Conservation (phyloP, 2,113 vertebrate species). For the Oxyura jamaicensis region DNA sequence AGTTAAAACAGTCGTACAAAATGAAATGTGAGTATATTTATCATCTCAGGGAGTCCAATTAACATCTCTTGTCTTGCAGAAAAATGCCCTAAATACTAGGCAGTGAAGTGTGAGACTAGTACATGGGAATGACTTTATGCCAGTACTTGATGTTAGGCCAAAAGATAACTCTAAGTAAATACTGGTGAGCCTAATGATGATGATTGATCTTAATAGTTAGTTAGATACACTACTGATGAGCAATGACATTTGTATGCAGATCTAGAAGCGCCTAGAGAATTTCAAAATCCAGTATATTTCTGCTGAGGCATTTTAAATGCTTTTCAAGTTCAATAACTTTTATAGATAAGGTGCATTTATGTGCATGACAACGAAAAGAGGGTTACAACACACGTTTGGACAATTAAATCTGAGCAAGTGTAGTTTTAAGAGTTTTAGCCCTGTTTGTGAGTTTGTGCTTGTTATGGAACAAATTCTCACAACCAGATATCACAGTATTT, state of each 20-base stretch:
- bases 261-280: not conserved
- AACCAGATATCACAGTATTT: not conserved
- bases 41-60: not conserved
- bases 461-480: not conserved
- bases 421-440: not conserved
- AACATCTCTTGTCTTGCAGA: not conserved
- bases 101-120: not conserved
- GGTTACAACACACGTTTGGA: not conserved
- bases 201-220: not conserved
- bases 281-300: not conserved
- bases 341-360: not conserved
- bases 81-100: not conserved
- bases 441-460: not conserved
- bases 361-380: not conserved
- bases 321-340: not conserved
- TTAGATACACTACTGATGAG: not conserved
- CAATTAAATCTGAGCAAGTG: not conserved
- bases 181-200: not conserved
- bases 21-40: not conserved
- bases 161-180: not conserved
- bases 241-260: not conserved
- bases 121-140: not conserved
- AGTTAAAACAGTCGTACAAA: not conserved
- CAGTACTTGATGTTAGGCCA: not conserved
- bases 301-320: not conserved